Percentiles rank a stretch among this genome's conserved stretches.
Conservation (phyloP, 2,888 invertebrate genomes). For the Elegia similella region DNA sequence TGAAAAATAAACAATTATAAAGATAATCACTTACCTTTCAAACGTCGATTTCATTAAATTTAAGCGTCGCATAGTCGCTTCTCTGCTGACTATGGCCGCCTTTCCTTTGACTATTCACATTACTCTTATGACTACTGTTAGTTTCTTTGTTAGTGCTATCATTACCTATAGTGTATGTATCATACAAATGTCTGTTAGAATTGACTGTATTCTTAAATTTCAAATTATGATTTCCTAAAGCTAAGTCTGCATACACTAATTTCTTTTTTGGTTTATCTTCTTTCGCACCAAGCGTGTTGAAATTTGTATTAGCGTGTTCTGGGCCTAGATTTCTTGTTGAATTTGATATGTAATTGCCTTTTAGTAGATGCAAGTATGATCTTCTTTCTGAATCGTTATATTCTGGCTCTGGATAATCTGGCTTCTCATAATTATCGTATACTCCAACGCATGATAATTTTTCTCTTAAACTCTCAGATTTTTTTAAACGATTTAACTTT, state of each 20-base stretch:
- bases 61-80: conserved; percentile 76
- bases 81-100: conserved; percentile 54
- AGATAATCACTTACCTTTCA: conserved; percentile 69
- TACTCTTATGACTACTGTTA: conserved; percentile 65
- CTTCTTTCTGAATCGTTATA: conserved; percentile 70
- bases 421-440: conserved; percentile 73
- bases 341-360: conserved; percentile 77
- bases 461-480: conserved; percentile 75
- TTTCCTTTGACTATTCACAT: conserved; percentile 59
- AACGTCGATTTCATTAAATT: conserved; percentile 79
- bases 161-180: conserved; percentile 73
- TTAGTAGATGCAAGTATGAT: conserved; percentile 69
- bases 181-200: conserved; percentile 80
- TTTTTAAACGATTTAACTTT: conserved; percentile 72
- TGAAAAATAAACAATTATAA: neutral
- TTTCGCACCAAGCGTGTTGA: conserved; percentile 61
- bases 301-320: conserved; percentile 59
- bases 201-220: conserved; percentile 81
- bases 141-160: conserved; percentile 66
- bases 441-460: conserved; percentile 76
- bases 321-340: conserved; percentile 70
- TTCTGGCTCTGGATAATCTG: conserved; percentile 72
- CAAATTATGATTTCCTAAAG: conserved; percentile 79
- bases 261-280: conserved; percentile 75
- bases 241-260: conserved; percentile 78